phyloP scores from a whole-genome alignment of 2,888 invertebrate species.

The Polyploca ridens region DNA sequence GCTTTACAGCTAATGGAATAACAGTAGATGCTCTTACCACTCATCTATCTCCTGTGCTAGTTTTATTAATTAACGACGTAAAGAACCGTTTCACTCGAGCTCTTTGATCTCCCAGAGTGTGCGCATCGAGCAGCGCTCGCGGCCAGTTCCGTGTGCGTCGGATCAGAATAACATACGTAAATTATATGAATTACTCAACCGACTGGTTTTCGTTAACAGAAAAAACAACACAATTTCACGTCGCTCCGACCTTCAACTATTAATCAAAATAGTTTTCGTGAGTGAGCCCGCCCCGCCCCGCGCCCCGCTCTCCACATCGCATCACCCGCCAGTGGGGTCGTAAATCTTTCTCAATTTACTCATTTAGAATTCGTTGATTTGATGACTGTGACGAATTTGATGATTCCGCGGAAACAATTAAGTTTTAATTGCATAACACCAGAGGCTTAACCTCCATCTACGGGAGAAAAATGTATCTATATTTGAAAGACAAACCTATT shows the following conservation, averaged over 20 bases:
- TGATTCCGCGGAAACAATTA: background rate
- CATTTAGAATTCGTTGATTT: background rate
- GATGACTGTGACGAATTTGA: background rate
- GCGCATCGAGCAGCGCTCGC: background rate
- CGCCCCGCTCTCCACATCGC: background rate
- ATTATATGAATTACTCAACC: conserved; percentile 9
- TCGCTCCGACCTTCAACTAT: background rate
- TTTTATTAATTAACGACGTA: background rate
- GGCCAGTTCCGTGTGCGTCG: conserved; percentile 1
- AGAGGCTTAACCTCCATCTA: background rate
- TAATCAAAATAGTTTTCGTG: background rate
- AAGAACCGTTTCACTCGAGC: background rate
- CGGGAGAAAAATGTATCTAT: background rate
- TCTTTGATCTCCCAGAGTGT: background rate
- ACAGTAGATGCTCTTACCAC: background rate
- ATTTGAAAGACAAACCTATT: too few species aligned
- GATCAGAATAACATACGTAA: background rate
- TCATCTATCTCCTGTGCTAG: background rate
- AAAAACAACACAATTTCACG: conserved; percentile 5
- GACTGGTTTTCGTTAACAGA: background rate
- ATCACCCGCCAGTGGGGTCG: background rate
- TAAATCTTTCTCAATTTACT: background rate
- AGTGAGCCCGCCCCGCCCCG: background rate
- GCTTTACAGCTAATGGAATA: background rate
- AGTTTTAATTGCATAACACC: background rate